These are phyloP conservation scores for Atlantisia rogersi DNA, from an alignment of 2,113 vertebrate species.

Conservation along the genomic window DNA sequence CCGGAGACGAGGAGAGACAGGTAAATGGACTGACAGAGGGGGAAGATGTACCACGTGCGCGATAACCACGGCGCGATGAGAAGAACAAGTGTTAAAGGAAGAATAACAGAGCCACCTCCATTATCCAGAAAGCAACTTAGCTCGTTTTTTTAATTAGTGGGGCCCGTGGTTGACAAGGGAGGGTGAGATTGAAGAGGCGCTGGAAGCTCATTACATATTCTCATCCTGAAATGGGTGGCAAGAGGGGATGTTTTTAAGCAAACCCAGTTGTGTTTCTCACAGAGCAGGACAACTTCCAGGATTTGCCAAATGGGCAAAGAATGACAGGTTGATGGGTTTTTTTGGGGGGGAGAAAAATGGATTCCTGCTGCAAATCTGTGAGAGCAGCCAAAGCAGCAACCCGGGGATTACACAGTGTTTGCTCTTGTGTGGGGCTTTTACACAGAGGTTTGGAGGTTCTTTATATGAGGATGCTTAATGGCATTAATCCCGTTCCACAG, in stretches of 20 bases:
- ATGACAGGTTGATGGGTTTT: neutral
- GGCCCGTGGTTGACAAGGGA: neutral
- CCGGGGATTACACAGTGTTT: neutral
- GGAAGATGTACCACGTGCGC: neutral
- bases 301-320: neutral
- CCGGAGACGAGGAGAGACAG: neutral
- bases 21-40: neutral
- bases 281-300: conserved; percentile 15
- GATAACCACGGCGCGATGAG: conserved; percentile 20
- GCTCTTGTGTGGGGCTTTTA: neutral
- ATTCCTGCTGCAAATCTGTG: neutral
- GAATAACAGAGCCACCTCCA: neutral
- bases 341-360: neutral
- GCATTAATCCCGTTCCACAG: neutral
- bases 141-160: conserved; percentile 16
- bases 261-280: neutral
- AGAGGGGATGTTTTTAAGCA: neutral
- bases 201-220: neutral
- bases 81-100: conserved; percentile 8
- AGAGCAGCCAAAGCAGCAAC: conserved; percentile 1
- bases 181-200: neutral
- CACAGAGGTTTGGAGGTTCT: neutral
- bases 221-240: neutral
- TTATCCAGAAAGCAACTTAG: conserved; percentile 10
- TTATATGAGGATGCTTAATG: neutral